A percentile compares a stretch with the other conserved stretches of the same genome.
Evolutionary conservation across 2,888 invertebrate genomes (phyloP).

Genomic region (Hipparchia sbordonii): DNA sequence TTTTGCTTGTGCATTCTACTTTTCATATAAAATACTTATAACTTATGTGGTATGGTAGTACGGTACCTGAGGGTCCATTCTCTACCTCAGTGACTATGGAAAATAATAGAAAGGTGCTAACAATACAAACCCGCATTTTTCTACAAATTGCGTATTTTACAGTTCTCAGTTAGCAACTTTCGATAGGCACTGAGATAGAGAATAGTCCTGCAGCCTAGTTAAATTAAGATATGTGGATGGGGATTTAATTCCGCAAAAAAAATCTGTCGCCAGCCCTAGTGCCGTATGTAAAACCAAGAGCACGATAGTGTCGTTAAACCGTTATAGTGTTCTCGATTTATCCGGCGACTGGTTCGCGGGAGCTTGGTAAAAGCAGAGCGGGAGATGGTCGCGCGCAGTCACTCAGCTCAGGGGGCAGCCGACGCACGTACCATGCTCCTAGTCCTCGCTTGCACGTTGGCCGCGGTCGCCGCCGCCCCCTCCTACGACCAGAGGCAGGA

Average conservation of each 20-base stretch:
- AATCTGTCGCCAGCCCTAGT: conserved; percentile 15
- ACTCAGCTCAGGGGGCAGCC: conserved; percentile 51
- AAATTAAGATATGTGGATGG: too few relatives aligned
- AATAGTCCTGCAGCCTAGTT: too few relatives aligned
- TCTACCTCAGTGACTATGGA: too few relatives aligned
- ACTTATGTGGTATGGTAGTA: too few relatives aligned
- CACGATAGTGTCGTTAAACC: conserved; percentile 68
- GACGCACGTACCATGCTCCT: conserved; percentile 68
- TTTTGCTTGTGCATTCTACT: too few relatives aligned
- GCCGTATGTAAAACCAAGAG: conserved; percentile 48
- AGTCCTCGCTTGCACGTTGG: conserved; percentile 54
- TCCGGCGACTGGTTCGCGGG: conserved; percentile 71
- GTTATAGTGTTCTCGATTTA: conserved; percentile 79
- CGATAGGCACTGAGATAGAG: too few relatives aligned
- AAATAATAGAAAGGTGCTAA: too few relatives aligned
- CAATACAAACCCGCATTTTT: too few relatives aligned
- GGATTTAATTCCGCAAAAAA: neutral
- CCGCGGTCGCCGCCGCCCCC: conserved; percentile 57
- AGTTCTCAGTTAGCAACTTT: too few relatives aligned
- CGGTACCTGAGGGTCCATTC: too few relatives aligned
- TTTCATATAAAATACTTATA: too few relatives aligned
- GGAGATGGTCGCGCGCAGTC: conserved; percentile 64
- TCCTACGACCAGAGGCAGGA: conserved; percentile 89
- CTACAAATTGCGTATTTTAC: too few relatives aligned
- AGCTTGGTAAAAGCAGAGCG: conserved; percentile 71